These are phyloP conservation scores for Poeciliopsis prolifica DNA, from an alignment of 2,113 vertebrate genomes.

Conservation along the genomic window DNA sequence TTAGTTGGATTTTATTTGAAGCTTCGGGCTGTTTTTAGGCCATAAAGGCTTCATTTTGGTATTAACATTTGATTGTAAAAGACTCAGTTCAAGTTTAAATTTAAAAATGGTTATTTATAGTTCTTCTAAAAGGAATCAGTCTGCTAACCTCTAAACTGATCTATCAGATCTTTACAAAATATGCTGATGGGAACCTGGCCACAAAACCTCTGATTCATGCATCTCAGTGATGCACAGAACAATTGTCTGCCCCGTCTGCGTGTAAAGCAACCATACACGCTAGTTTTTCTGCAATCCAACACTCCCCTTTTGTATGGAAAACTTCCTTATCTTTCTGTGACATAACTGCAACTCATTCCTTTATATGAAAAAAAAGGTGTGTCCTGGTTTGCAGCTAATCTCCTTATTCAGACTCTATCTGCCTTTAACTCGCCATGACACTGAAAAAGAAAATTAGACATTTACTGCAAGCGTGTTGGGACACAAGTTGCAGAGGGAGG, in stretches of 20 bases:
- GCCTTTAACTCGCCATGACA: background rate
- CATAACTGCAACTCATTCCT: background rate
- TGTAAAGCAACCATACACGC: background rate
- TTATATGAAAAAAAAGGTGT: background rate
- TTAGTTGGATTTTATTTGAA: background rate
- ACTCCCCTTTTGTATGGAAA: background rate
- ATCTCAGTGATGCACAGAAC: background rate
- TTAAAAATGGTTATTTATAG: background rate
- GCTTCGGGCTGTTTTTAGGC: background rate
- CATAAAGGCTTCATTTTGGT: background rate
- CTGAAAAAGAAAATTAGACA: slow-evolving; percentile 7
- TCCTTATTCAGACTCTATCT: background rate
- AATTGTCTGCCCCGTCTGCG: background rate
- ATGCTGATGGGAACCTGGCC: background rate
- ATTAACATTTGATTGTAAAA: background rate
- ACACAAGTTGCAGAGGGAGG: slow-evolving; percentile 35
- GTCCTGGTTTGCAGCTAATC: background rate
- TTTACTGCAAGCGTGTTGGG: slow-evolving; percentile 53
- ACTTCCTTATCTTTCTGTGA: background rate
- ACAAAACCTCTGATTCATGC: background rate
- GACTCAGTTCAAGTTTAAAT: background rate
- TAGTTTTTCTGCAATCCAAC: background rate
- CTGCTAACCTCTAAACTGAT: background rate
- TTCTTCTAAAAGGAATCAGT: background rate
- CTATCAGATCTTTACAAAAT: background rate